Percentiles rank a stretch among this genome's conserved stretches.
These are phyloP conservation scores for Armadillidium nasatum DNA, from an alignment of 1,140 invertebrate species.

Conservation along the genomic window DNA sequence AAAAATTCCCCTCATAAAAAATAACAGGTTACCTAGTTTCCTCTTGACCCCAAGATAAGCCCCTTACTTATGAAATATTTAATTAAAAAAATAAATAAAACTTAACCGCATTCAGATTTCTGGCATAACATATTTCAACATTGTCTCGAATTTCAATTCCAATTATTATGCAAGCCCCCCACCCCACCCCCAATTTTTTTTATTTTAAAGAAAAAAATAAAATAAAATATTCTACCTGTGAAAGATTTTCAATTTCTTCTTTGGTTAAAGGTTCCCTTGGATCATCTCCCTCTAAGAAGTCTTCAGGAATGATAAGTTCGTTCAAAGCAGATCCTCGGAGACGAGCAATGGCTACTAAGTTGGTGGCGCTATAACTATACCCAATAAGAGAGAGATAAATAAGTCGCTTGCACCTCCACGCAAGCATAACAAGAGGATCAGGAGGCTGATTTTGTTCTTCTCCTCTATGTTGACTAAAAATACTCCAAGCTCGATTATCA, in stretches of 20 bases:
- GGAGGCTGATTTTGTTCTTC: conserved; percentile 51
- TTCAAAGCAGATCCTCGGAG: conserved; percentile 60
- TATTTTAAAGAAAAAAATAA: too few relatives aligned
- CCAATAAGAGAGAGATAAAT: conserved; percentile 63
- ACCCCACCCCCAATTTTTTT: too few relatives aligned
- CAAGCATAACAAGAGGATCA: conserved; percentile 68
- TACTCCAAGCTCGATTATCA: conserved; percentile 44
- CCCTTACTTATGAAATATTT: too few relatives aligned
- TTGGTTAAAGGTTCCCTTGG: conserved; percentile 34
- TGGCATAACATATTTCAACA: too few relatives aligned
- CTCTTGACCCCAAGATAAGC: too few relatives aligned
- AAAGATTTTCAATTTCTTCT: conserved; percentile 37
- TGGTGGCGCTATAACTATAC: conserved; percentile 60
- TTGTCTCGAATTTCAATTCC: too few relatives aligned
- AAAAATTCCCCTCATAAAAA: too few relatives aligned
- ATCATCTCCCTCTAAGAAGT: conserved; percentile 37
- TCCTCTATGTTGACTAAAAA: conserved; percentile 47
- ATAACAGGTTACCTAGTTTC: too few relatives aligned
- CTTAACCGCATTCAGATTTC: too few relatives aligned
- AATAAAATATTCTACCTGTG: conserved; percentile 30
- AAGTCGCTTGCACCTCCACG: conserved; percentile 67
- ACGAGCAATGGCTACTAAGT: conserved; percentile 65
- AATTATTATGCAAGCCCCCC: too few relatives aligned
- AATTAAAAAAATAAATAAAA: too few relatives aligned
- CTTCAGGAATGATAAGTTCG: conserved; percentile 60